Conservation (phyloP, 1,140 invertebrate species). For the Neomicropteryx cornuta region DNA sequence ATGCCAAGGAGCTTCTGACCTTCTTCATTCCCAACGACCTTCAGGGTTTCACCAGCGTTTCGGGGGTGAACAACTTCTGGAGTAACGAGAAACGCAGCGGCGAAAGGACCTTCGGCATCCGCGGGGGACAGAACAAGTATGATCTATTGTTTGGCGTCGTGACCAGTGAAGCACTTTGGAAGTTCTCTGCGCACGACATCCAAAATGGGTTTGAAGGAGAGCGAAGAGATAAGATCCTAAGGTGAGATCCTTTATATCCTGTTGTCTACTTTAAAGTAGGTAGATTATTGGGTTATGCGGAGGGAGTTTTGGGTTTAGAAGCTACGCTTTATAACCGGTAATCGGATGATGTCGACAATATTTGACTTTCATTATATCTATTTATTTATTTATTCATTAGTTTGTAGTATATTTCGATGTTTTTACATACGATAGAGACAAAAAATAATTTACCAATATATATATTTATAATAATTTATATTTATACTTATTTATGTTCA, state of each 20-base stretch:
- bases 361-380: too few relatives aligned
- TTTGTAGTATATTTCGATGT: too few relatives aligned
- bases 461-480: too few relatives aligned
- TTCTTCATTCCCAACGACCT: conserved; percentile 49
- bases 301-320: too few relatives aligned
- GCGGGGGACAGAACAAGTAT: conserved; percentile 48
- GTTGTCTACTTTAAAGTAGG: too few relatives aligned
- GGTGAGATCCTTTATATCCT: conserved; percentile 21
- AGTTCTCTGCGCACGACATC: conserved; percentile 73
- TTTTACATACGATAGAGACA: too few relatives aligned
- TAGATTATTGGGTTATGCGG: too few relatives aligned
- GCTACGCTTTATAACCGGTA: too few relatives aligned
- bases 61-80: conserved; percentile 41
- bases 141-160: conserved; percentile 77
- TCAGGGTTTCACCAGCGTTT: conserved; percentile 42
- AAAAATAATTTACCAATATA: too few relatives aligned
- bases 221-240: conserved; percentile 78
- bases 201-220: conserved; percentile 82
- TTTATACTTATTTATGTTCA: too few relatives aligned
- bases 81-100: conserved; percentile 47
- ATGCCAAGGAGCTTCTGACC: conserved; percentile 60
- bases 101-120: conserved; percentile 36
- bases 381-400: too few relatives aligned
- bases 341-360: too few relatives aligned
- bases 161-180: conserved; percentile 72